Evolutionary conservation across 2,797 vertebrate species (phyloP).

Genomic region (Falco naumanni): DNA sequence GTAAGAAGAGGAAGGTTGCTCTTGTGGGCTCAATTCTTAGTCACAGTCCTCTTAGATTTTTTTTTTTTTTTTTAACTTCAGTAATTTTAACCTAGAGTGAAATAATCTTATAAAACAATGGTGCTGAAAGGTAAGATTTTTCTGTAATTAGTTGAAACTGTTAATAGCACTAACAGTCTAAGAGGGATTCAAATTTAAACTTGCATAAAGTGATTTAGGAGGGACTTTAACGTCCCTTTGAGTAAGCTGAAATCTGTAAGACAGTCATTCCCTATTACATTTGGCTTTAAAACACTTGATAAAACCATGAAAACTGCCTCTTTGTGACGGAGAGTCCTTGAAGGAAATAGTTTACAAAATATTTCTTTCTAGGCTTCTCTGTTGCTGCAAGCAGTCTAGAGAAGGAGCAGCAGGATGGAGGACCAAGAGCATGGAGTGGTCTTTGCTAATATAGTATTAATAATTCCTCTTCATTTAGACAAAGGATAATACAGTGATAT

Average conservation of each 20-base stretch:
- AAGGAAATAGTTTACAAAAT: neutral
- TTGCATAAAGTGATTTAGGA: neutral
- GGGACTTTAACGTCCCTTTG: neutral
- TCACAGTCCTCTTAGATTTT: neutral
- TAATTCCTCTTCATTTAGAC: neutral
- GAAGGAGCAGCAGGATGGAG: neutral
- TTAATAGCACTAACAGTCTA: neutral
- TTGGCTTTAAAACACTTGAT: neutral
- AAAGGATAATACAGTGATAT: neutral
- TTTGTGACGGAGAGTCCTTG: neutral
- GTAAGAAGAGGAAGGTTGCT: neutral
- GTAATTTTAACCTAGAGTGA: neutral
- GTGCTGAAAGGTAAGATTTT: neutral
- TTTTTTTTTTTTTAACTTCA: neutral
- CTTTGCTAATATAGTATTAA: neutral
- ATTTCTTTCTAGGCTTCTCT: neutral
- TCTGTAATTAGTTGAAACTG: neutral
- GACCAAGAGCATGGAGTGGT: neutral
- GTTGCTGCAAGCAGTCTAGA: neutral
- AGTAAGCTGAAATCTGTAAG: neutral
- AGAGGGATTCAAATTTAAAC: neutral
- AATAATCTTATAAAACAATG: neutral
- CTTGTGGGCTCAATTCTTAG: neutral
- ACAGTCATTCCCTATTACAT: neutral
- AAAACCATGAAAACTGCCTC: neutral